phyloP scores from a whole-genome alignment of 2,113 vertebrate species.

The Chaetorhynchus papuensis region DNA sequence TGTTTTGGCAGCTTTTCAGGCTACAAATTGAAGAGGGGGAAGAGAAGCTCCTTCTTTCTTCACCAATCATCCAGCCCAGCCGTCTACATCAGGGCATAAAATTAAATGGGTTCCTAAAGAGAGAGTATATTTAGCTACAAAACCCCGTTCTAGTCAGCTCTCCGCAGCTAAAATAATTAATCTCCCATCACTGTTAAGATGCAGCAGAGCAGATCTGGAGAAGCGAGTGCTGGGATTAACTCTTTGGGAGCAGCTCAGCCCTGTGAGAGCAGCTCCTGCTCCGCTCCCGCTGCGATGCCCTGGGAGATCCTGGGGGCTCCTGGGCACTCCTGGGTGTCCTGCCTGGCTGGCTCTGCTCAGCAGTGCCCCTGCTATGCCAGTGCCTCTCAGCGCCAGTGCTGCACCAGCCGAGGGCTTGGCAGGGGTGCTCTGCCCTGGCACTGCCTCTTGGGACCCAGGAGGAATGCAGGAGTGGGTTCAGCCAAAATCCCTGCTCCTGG shows the following conservation, averaged over 20 bases:
- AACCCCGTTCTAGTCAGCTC: conserved; percentile 33
- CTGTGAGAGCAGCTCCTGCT: not conserved
- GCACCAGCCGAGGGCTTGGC: rapidly evolving
- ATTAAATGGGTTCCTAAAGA: conserved; percentile 57
- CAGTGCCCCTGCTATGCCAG: not conserved
- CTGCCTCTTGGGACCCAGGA: not conserved
- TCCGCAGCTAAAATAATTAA: conserved; percentile 48
- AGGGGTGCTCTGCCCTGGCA: not conserved
- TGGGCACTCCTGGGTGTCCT: not conserved
- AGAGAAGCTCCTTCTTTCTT: conserved; percentile 31
- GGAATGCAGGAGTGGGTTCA: not conserved
- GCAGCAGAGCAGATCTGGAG: not conserved
- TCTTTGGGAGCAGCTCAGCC: not conserved
- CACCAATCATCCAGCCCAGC: conserved; percentile 61
- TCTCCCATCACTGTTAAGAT: conserved; percentile 44
- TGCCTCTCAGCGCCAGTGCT: rapidly evolving
- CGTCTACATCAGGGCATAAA: conserved; percentile 49
- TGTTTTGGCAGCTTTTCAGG: conserved; percentile 49
- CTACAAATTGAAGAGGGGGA: conserved; percentile 38
- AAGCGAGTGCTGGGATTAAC: not conserved
- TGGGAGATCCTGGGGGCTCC: not conserved
- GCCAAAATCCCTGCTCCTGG: not conserved
- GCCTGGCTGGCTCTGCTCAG: not conserved
- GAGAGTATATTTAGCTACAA: conserved; percentile 47
- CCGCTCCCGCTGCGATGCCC: rapidly evolving